Conservation (phyloP, 2,797 vertebrate genomes). For the Miichthys miiuy region DNA sequence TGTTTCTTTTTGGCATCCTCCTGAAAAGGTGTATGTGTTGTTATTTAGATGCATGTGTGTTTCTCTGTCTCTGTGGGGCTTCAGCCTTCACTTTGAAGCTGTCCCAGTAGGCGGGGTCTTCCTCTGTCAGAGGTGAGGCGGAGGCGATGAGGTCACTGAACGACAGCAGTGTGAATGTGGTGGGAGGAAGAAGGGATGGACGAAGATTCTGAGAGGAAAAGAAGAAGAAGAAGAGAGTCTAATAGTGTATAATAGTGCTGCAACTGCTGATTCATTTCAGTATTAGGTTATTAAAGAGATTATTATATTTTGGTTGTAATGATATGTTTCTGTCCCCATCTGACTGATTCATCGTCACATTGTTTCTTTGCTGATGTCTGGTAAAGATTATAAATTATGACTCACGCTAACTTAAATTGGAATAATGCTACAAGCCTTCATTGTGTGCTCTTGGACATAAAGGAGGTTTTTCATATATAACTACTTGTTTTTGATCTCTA, state of each 20-base stretch:
- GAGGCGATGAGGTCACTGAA: slow-evolving; percentile 90
- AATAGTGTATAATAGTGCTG: neutral
- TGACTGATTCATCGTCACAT: neutral
- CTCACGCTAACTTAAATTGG: no score
- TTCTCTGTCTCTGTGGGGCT: slow-evolving; percentile 85
- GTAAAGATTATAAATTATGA: neutral
- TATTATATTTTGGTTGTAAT: neutral
- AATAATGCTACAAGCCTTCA: no score
- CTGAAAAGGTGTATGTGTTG: slow-evolving; percentile 28
- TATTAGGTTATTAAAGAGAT: neutral
- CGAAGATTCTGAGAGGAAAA: slow-evolving; percentile 39
- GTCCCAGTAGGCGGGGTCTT: slow-evolving; percentile 93
- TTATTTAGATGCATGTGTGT: slow-evolving; percentile 49
- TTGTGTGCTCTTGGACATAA: no score
- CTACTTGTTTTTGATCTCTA: neutral
- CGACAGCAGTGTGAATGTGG: slow-evolving; percentile 86
- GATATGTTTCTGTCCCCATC: neutral
- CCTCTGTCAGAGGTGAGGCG: slow-evolving; percentile 88
- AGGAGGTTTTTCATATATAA: no score
- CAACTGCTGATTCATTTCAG: neutral
- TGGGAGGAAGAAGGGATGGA: slow-evolving; percentile 67
- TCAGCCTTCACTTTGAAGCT: slow-evolving; percentile 90
- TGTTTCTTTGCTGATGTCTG: neutral
- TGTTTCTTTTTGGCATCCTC: slow-evolving; percentile 36
- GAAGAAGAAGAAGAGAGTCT: neutral